Conservation (phyloP, 2,888 invertebrate species). For the Aphodius granarius region DNA sequence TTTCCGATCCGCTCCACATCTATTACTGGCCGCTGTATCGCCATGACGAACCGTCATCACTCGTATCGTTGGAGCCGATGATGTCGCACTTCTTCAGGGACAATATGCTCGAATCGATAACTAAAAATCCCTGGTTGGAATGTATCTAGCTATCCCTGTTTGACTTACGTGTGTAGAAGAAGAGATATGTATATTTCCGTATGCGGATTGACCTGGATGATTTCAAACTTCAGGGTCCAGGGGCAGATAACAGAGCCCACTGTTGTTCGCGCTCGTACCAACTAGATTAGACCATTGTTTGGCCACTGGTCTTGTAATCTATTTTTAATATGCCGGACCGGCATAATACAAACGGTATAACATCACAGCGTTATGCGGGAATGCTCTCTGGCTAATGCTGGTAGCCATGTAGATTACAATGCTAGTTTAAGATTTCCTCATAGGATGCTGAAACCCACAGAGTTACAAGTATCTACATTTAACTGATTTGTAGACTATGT, state of each 20-base stretch:
- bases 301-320: constrained; percentile 25
- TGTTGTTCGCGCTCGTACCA: constrained; percentile 7
- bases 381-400: background rate
- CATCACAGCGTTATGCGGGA: background rate
- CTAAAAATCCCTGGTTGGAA: no score
- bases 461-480: no score
- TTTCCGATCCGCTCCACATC: background rate
- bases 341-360: no score
- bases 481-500: no score
- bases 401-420: background rate
- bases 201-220: no score
- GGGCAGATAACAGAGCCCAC: constrained; percentile 3
- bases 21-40: background rate
- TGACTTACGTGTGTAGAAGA: no score
- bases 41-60: no score
- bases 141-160: no score
- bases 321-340: constrained; percentile 19
- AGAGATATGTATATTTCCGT: no score
- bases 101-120: no score
- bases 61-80: background rate
- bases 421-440: background rate
- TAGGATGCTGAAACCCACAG: background rate
- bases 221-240: no score
- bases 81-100: background rate
- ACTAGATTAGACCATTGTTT: constrained; percentile 15